These are phyloP conservation scores for Archocentrus centrarchus DNA, from an alignment of 2,113 vertebrate genomes.

Conservation along the genomic window DNA sequence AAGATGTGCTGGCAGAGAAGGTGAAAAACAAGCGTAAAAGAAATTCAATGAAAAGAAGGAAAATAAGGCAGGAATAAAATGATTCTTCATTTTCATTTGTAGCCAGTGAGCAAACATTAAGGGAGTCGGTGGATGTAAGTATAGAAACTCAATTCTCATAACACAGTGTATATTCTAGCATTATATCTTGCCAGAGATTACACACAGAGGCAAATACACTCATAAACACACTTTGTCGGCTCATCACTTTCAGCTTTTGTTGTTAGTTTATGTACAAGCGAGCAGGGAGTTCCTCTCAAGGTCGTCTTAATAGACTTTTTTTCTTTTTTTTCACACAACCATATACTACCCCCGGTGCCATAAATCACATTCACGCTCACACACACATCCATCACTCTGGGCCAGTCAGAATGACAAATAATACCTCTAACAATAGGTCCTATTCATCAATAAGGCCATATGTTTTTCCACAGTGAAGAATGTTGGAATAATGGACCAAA, in stretches of 20 bases:
- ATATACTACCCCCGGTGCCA: slow-evolving; percentile 27
- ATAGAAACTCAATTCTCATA: not conserved
- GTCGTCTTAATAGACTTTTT: slow-evolving; percentile 64
- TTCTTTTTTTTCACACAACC: slow-evolving; percentile 30
- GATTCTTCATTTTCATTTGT: not conserved
- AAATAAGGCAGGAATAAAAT: not conserved
- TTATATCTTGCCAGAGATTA: slow-evolving; percentile 9
- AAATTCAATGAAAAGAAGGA: fast-evolving
- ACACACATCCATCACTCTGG: slow-evolving; percentile 63
- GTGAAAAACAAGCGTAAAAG: not conserved
- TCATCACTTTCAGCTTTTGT: slow-evolving; percentile 40
- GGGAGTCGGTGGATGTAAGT: not conserved
- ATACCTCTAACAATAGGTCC: slow-evolving; percentile 60
- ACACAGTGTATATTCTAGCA: not conserved
- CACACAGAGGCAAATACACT: slow-evolving; percentile 6
- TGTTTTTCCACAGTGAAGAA: slow-evolving; percentile 52
- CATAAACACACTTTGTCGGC: slow-evolving; percentile 13
- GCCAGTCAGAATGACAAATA: slow-evolving; percentile 69
- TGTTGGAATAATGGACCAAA: slow-evolving; percentile 46
- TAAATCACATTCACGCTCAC: slow-evolving; percentile 64
- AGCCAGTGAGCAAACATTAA: not conserved
- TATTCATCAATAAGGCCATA: slow-evolving; percentile 68
- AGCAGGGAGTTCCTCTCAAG: slow-evolving; percentile 57
- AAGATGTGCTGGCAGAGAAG: not conserved
- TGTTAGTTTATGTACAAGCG: slow-evolving; percentile 33